Evolutionary conservation across 2,888 invertebrate species (phyloP).

Genomic region (Agrochola litura): DNA sequence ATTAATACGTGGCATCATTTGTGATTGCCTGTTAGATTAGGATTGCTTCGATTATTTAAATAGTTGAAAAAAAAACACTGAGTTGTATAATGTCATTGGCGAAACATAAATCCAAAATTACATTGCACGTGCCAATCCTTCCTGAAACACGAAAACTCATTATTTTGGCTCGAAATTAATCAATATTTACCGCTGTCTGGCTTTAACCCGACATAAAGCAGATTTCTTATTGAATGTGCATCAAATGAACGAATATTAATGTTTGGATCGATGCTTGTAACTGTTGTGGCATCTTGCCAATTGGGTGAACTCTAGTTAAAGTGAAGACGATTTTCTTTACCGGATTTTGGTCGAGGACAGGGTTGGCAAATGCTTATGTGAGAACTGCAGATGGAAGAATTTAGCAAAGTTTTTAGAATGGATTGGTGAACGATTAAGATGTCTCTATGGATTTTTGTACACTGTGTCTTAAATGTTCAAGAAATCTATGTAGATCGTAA

Average conservation of each 20-base stretch:
- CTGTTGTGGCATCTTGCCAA: slow-evolving; percentile 79
- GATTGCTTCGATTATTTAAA: background rate
- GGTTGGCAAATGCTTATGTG: slow-evolving; percentile 37
- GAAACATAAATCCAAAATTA: slow-evolving; percentile 2
- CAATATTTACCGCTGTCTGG: slow-evolving; percentile 45
- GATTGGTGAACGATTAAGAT: background rate
- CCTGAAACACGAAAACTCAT: slow-evolving; percentile 14
- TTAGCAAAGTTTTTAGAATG: background rate
- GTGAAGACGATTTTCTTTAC: slow-evolving; percentile 52
- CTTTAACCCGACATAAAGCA: slow-evolving; percentile 61
- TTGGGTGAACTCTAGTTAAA: slow-evolving; percentile 66
- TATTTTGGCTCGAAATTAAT: slow-evolving; percentile 40
- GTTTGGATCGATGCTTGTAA: slow-evolving; percentile 75
- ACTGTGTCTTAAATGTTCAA: background rate
- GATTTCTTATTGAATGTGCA: slow-evolving; percentile 67
- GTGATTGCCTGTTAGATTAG: background rate
- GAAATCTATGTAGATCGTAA: background rate
- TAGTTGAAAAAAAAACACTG: background rate
- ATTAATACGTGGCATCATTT: background rate
- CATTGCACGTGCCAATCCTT: background rate
- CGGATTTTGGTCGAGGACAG: slow-evolving; percentile 34
- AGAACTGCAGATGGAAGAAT: slow-evolving; percentile 4
- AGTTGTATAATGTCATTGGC: background rate
- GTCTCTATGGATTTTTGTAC: background rate
- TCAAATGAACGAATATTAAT: slow-evolving; percentile 80